phyloP scores from a whole-genome alignment of 2,797 vertebrate species.

The Chloroceryle amazona region DNA sequence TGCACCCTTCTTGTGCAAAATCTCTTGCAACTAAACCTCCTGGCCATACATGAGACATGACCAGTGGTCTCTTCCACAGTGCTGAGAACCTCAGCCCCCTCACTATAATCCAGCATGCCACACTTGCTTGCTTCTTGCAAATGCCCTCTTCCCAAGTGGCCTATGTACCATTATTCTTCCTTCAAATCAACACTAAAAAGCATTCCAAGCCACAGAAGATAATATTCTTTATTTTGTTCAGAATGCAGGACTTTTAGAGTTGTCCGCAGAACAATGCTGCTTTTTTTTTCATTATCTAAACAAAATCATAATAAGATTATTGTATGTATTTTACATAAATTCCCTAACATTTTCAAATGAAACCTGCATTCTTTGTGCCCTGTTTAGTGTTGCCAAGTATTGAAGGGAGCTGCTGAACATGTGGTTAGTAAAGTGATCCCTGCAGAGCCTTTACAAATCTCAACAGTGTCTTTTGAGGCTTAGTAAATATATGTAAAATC shows the following conservation, averaged over 20 bases:
- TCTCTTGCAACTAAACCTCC: not conserved
- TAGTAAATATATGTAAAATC: conserved; percentile 23
- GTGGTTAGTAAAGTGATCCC: not conserved
- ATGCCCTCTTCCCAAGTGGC: not conserved
- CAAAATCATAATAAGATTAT: not conserved
- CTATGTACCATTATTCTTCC: not conserved
- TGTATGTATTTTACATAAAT: not conserved
- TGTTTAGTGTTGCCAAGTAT: not conserved
- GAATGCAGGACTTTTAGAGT: not conserved
- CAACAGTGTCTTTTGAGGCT: conserved; percentile 30
- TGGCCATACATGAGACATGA: not conserved
- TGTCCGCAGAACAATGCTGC: not conserved
- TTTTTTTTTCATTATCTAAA: not conserved
- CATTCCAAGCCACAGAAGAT: not conserved
- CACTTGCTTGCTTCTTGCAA: not conserved
- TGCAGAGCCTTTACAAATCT: not conserved
- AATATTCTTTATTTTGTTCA: not conserved
- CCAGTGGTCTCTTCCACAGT: not conserved
- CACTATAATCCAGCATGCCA: accelerated
- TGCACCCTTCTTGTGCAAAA: not conserved
- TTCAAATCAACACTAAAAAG: not conserved
- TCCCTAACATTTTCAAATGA: not conserved
- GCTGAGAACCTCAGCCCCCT: not conserved
- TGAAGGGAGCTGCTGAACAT: not conserved
- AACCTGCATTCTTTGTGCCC: not conserved